Evolutionary conservation across 2,888 invertebrate genomes (phyloP).

Genomic region (Nasonia oneida): DNA sequence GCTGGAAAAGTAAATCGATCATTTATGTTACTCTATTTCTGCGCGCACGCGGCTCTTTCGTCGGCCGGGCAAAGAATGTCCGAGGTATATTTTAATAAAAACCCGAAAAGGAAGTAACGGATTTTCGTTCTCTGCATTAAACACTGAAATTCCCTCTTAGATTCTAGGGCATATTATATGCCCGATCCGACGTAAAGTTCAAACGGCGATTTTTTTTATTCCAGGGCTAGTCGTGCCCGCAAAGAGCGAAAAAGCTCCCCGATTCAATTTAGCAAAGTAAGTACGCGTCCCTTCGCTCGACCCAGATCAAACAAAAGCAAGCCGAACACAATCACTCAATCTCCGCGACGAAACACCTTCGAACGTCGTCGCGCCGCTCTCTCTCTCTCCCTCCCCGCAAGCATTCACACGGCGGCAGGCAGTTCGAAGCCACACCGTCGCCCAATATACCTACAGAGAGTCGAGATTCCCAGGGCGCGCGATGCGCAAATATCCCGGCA

Average conservation of each 20-base stretch:
- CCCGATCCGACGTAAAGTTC: background rate
- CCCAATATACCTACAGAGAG: background rate
- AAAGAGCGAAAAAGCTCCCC: background rate
- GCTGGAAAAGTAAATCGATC: constrained; percentile 57
- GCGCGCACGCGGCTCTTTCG: background rate
- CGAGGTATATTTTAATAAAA: constrained; percentile 40
- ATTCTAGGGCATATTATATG: no score
- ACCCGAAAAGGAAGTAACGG: background rate
- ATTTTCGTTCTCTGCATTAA: constrained; percentile 3
- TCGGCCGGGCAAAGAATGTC: background rate
- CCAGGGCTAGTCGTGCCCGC: no score
- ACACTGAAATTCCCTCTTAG: background rate
- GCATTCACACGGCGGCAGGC: no score
- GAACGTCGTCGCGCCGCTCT: background rate
- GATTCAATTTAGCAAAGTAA: background rate
- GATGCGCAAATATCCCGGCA: constrained; percentile 1
- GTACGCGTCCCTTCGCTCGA: background rate
- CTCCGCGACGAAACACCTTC: background rate
- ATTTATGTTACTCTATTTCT: constrained; percentile 53
- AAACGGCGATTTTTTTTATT: background rate
- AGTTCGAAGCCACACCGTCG: no score
- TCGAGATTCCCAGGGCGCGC: background rate
- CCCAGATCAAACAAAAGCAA: constrained; percentile 6
- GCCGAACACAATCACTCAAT: background rate
- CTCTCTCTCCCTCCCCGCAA: background rate